Conservation (phyloP, 2,797 vertebrate genomes). For the Fringilla coelebs region DNA sequence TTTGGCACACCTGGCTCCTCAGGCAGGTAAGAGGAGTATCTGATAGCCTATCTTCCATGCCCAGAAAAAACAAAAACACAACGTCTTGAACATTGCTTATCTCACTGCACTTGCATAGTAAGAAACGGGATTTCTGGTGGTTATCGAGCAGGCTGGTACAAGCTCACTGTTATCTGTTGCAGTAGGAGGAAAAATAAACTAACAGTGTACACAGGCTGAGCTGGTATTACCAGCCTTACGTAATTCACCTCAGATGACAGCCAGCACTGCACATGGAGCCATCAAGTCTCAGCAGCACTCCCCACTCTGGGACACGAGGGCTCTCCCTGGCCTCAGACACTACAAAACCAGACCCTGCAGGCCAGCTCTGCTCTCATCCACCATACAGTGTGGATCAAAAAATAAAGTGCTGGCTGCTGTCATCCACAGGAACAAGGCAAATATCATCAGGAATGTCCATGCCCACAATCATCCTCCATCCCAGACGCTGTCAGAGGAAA, state of each 20-base stretch:
- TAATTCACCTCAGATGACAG: background rate
- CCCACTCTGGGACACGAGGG: rapidly evolving
- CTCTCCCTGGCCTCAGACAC: background rate
- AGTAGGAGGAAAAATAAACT: background rate
- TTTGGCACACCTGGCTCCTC: background rate
- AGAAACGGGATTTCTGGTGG: background rate
- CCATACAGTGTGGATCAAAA: background rate
- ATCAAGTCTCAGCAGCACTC: background rate
- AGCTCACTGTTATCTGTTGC: background rate
- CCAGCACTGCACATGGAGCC: background rate
- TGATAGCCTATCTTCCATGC: background rate
- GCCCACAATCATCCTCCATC: background rate
- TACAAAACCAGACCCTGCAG: background rate
- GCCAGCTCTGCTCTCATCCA: background rate
- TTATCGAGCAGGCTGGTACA: background rate
- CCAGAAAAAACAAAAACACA: background rate
- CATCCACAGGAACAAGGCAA: background rate
- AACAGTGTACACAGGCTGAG: background rate
- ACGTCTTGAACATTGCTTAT: background rate
- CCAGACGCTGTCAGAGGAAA: background rate
- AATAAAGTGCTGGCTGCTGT: background rate
- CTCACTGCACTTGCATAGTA: background rate
- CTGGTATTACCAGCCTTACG: background rate
- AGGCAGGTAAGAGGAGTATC: background rate
- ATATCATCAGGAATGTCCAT: background rate